phyloP scores from a whole-genome alignment of 2,797 vertebrate species.

The Platyrinchus mystaceus region DNA sequence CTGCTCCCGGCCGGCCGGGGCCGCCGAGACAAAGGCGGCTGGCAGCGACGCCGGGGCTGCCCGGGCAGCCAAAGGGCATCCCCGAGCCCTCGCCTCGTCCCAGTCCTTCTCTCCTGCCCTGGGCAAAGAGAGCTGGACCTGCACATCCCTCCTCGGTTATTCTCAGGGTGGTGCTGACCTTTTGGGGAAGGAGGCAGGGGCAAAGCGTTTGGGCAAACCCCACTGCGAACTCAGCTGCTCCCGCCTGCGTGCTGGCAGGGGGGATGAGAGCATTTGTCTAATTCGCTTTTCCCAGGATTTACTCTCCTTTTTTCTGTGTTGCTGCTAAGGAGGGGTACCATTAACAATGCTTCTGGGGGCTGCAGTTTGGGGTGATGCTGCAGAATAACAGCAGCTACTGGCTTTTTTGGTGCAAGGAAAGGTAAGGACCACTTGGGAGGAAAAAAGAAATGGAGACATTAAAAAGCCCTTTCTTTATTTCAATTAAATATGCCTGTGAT shows the following conservation, averaged over 20 bases:
- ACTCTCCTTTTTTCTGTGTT: background rate
- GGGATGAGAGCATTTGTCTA: background rate
- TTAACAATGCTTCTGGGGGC: background rate
- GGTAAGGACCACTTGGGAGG: background rate
- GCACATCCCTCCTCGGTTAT: rapidly evolving
- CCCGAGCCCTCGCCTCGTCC: background rate
- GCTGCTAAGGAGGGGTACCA: background rate
- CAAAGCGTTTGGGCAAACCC: background rate
- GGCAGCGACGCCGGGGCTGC: background rate
- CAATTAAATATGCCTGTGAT: background rate
- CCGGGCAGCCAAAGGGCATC: background rate
- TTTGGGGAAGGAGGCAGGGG: background rate
- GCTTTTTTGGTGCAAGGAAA: background rate
- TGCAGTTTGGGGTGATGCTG: background rate
- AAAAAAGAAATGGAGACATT: background rate
- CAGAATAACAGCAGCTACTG: background rate
- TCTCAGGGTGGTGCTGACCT: rapidly evolving
- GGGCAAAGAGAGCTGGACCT: background rate
- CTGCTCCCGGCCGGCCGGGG: constrained; percentile 38
- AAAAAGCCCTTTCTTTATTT: background rate
- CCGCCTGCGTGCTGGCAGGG: rapidly evolving
- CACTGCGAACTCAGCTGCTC: rapidly evolving
- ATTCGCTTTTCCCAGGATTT: background rate
- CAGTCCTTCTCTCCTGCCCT: background rate
- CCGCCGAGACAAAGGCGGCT: constrained; percentile 44